A percentile compares a stretch with the other conserved stretches of the same genome.
These are phyloP conservation scores for Drosophila greeni DNA, from an alignment of 2,888 invertebrate species.

Conservation along the genomic window DNA sequence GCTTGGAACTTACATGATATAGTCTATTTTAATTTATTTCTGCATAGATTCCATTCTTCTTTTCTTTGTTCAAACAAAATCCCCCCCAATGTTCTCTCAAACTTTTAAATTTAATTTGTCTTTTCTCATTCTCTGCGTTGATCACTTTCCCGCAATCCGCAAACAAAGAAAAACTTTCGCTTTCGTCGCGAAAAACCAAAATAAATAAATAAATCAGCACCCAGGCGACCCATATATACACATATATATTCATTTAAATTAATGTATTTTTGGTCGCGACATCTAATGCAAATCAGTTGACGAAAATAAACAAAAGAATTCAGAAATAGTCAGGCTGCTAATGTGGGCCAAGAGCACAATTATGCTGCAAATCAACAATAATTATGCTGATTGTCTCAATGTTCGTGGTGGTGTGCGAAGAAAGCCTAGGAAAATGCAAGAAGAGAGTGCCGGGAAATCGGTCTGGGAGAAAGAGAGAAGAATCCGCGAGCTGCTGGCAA, in stretches of 20 bases:
- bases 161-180: constrained; percentile 49
- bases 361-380: constrained; percentile 25
- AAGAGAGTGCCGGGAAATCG: constrained; percentile 1
- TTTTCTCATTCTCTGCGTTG: background rate
- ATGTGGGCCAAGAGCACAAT: constrained; percentile 40
- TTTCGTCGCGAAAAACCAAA: constrained; percentile 45
- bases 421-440: constrained; percentile 5
- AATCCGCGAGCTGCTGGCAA: constrained; percentile 27
- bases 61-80: background rate
- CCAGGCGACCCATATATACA: constrained; percentile 45
- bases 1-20: background rate
- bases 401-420: constrained; percentile 9
- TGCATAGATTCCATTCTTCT: background rate
- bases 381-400: constrained; percentile 23
- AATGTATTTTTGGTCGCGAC: constrained; percentile 58
- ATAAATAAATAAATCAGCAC: constrained; percentile 41
- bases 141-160: background rate
- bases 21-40: background rate
- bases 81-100: background rate
- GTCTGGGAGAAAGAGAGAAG: constrained; percentile 6
- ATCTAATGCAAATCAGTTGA: constrained; percentile 37
- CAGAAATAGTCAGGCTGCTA: constrained; percentile 47
- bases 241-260: constrained; percentile 40
- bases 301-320: constrained; percentile 37
- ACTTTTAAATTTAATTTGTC: background rate